Percentiles rank a stretch among this genome's conserved stretches.
phyloP scores from a whole-genome alignment of 2,113 vertebrate species.

The Lepus europaeus region DNA sequence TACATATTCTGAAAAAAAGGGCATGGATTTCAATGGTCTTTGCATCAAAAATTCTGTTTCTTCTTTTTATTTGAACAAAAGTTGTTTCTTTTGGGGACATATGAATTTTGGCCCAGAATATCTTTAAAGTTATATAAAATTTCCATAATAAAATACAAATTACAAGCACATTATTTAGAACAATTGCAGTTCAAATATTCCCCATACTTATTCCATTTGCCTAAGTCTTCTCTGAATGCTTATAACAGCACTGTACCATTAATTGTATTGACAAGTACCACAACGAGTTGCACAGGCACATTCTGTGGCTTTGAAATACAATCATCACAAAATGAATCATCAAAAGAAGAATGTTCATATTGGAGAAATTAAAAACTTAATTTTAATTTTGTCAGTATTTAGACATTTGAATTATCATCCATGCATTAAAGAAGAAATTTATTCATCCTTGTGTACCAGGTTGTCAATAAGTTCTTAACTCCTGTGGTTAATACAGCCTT shows the following conservation, averaged over 20 bases:
- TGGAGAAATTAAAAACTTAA: not conserved
- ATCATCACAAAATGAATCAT: not conserved
- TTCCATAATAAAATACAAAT: not conserved
- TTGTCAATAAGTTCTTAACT: not conserved
- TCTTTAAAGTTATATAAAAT: not conserved
- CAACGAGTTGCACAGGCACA: accelerated
- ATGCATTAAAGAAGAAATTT: not conserved
- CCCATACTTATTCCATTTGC: not conserved
- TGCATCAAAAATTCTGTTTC: too few relatives aligned
- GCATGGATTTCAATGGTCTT: too few relatives aligned
- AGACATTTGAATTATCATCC: not conserved
- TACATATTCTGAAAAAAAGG: too few relatives aligned
- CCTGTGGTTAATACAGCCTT: not conserved
- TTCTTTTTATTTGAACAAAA: too few relatives aligned
- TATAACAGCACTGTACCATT: too few relatives aligned
- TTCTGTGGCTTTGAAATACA: not conserved
- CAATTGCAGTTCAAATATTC: too few relatives aligned
- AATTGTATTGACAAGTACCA: not conserved
- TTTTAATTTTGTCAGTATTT: not conserved
- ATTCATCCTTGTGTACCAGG: not conserved
- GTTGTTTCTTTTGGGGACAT: not conserved
- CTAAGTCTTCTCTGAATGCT: not conserved
- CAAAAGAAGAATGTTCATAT: not conserved
- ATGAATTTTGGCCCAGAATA: not conserved
- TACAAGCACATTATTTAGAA: not conserved